Evolutionary conservation across 2,113 vertebrate species (phyloP).

Genomic region (Patagioenas fasciata): DNA sequence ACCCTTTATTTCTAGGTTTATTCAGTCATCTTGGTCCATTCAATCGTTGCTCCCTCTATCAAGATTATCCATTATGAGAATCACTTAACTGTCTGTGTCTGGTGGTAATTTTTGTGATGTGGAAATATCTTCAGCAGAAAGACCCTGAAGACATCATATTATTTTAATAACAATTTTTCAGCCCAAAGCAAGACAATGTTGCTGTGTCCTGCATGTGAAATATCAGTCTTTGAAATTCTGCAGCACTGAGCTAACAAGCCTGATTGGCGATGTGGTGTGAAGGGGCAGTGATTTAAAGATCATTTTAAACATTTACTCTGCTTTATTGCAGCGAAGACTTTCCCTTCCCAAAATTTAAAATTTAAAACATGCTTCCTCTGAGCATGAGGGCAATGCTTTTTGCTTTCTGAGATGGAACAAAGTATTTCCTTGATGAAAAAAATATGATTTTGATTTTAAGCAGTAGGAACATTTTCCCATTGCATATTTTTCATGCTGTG

Average conservation of each 20-base stretch:
- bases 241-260: neutral
- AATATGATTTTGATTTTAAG: conserved; percentile 55
- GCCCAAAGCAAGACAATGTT: neutral
- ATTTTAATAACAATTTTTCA: neutral
- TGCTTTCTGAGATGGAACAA: conserved; percentile 42
- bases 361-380: conserved; percentile 21
- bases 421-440: conserved; percentile 50
- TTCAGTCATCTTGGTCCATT: neutral
- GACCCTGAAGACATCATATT: neutral
- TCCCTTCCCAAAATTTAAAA: conserved; percentile 39
- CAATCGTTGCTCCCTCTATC: neutral
- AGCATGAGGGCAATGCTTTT: conserved; percentile 33
- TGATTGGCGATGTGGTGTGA: neutral
- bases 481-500: conserved; percentile 30
- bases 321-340: conserved; percentile 22
- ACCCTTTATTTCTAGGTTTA: neutral
- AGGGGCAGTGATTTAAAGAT: conserved; percentile 49
- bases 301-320: conserved; percentile 43
- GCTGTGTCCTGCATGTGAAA: neutral
- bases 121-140: neutral
- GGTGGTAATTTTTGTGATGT: neutral
- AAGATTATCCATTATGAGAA: neutral
- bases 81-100: neutral
- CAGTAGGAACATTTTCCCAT: conserved; percentile 38
- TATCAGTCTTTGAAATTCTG: neutral